Evolutionary conservation across 2,888 invertebrate species (phyloP), one percentile per base, ranked within the genome.

Genomic region (Lithosia quadra): DNA sequence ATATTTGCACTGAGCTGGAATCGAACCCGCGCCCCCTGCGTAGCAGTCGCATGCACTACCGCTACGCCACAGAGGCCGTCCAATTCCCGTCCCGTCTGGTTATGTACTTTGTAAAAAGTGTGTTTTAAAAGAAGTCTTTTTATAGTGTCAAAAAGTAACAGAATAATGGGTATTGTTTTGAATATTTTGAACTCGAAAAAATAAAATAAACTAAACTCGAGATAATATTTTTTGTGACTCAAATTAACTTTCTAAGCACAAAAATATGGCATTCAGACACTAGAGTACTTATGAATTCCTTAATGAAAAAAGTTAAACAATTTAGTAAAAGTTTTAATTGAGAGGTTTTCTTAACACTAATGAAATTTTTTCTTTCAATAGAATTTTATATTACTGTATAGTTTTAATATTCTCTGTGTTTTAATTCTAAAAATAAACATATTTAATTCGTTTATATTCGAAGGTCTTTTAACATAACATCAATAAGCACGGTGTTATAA

Each of bases 261-360:
- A 49, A 49, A 49, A 49, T 49, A 49, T 49, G 15, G 15, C n/a
- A 18, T 49, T n/a, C n/a, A 49, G n/a, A 49, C 49, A 49, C 49
- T n/a, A n/a, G 9, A 43, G 43, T n/a, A n/a, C n/a, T 49, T 18
- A 43, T 43, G 18, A 43, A 43, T 43, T 43, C n/a, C n/a, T 18
- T 49, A 49, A 49, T 49, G 49, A 49, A 49, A 49, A 49, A 49
- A 49, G 49, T 49, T 49, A 49, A n/a, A n/a, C 8, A n/a, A n/a
- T 49, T n/a, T 49, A 9, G 1, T 49, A 9, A 49, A n/a, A 49
- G 49, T 49, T 49, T 49, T 8, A 49, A n/a, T 49, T 49, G 49
- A 49, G n/a, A 49, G 49, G 49, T 49, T 18, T 43, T 5, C 1
- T 49, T 9, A n/a, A 9, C n/a, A 49, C 49, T n/a, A 9, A 49